These are phyloP conservation scores for Phalacrocorax aristotelis DNA, from an alignment of 2,113 vertebrate genomes.

Conservation along the genomic window DNA sequence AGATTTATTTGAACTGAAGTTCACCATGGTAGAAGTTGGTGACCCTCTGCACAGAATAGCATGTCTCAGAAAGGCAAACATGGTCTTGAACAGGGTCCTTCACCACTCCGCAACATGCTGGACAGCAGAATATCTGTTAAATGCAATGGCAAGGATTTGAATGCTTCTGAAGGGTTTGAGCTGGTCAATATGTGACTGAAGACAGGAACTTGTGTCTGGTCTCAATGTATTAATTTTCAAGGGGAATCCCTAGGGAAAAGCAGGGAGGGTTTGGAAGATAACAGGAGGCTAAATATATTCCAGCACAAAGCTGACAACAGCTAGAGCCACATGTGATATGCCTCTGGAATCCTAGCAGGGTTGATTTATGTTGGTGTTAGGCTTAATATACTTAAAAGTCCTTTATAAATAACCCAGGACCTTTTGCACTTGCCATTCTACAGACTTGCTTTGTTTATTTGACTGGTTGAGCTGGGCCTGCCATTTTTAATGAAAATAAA, in stretches of 20 bases:
- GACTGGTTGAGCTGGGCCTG: conserved; percentile 41
- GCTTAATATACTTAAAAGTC: conserved; percentile 58
- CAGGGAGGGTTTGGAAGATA: not conserved
- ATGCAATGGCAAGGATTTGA: not conserved
- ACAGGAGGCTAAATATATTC: conserved; percentile 9
- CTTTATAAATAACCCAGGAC: conserved; percentile 70
- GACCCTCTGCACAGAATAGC: not conserved
- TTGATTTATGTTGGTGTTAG: conserved; percentile 69
- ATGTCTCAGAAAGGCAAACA: not conserved
- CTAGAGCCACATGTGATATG: conserved; percentile 24
- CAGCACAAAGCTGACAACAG: conserved; percentile 53
- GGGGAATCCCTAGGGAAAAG: not conserved
- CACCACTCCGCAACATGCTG: rapidly evolving
- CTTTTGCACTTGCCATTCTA: conserved; percentile 62
- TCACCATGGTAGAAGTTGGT: not conserved
- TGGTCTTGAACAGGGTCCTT: not conserved
- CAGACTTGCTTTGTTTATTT: conserved; percentile 62
- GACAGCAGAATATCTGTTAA: not conserved
- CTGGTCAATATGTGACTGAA: not conserved
- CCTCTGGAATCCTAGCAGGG: conserved; percentile 42
- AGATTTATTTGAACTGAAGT: not conserved
- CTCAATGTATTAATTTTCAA: not conserved
- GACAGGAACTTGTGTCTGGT: not conserved
- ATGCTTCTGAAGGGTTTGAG: not conserved
- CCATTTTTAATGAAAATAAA: conserved; percentile 66